Base-by-base conservation (phyloP, 2,797 vertebrate species). In the Onychomys torridus region DNA sequence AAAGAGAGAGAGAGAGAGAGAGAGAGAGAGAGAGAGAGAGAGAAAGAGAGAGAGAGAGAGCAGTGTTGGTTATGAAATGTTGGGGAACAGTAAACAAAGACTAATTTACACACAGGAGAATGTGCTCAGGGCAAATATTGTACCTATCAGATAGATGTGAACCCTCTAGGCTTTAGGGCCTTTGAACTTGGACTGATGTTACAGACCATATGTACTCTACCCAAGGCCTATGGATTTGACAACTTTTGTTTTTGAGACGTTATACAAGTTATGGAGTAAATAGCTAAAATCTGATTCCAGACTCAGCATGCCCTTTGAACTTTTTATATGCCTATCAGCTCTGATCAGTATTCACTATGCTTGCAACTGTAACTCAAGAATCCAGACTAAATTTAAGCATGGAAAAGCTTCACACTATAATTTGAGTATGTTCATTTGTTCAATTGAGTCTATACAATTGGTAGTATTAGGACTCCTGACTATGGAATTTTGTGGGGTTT, bases 261-360 rank as follows among this genome's bases (percentile, higher is more conserved):
- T 25, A 71, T 32, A 9, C 13, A 92, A n/a, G 16, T 49, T 46
- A 71, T 46, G 11, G 23, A 69, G 25, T 75, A 88, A 95, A 78
- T 43, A 40, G 82, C 7, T 65, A 93, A 94, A 94, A 34, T 84
- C 29, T 67, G 37, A 79, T 93, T 85, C n/a, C 37, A 75, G 21
- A 63, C 76, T 83, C 43, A 69, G 46, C 57, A 73, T 87, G 19
- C 79, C 43, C 29, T 91, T 11, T 43, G 5, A 17, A 52, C 17
- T 90, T 43, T 43, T 73, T 19, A 17, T 73, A n/a, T 78, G 57
- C 9, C 13, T 89, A 65, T 65, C 43, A 89, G 55, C 90, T 69
- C n/a, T 59, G 6, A 63, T 63, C 16, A 4, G 84, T 19, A 55
- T 5, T 59, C 37, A 65, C 6, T 4, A 52, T 40, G 11, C 6